Evolutionary conservation across 1,140 invertebrate species (phyloP), one percentile per base, ranked within the genome.

Genomic region (Ceratitis capitata): DNA sequence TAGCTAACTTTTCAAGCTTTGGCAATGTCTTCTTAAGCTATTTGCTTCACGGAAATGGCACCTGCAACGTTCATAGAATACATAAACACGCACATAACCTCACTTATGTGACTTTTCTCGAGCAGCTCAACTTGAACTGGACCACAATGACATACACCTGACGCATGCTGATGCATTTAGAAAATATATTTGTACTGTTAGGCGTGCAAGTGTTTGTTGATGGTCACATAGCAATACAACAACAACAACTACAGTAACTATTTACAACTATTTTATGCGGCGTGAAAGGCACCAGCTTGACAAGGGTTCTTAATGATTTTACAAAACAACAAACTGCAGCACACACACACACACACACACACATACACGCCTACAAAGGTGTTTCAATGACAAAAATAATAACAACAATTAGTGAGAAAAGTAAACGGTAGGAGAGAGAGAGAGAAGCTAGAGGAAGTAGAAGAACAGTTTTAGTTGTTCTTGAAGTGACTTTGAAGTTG

Each of bases 271-370:
- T 85, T 83, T 85, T 78, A 78, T 78, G 69, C 39, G 39, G 64
- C 61, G 64, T 85, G 84, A 85, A 69, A 51, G 85, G 85, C 64
- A 85, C 61, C 61, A 69, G 78, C 85, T 84, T 86, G 85, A 86
- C 85, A 86, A 86, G 85, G 85, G 85, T 86, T 86, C 85, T 86
- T 86, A 86, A 86, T 84, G 83, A 86, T 86, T 83, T 51, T 83
- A 47, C 53, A 84, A 83, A 78, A 85, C 51, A 23, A 83, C 45
- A 45, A n/a, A n/a, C 32, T 83, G 45, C 32, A 16, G 49, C 51
- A 29, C 35, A 83, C 49, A 51, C 23, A 32, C 19, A 83, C 12
- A 82, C 29, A n/a, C n/a, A n/a, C 51, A 29, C 35, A 83, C 49
- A 51, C 23, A 32, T n/a, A 83, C 12, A 82, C 29, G 10, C 10